A percentile compares a stretch with the other conserved stretches of the same genome.
Conservation (phyloP, 2,888 invertebrate species). For the Oligia latruncula region DNA sequence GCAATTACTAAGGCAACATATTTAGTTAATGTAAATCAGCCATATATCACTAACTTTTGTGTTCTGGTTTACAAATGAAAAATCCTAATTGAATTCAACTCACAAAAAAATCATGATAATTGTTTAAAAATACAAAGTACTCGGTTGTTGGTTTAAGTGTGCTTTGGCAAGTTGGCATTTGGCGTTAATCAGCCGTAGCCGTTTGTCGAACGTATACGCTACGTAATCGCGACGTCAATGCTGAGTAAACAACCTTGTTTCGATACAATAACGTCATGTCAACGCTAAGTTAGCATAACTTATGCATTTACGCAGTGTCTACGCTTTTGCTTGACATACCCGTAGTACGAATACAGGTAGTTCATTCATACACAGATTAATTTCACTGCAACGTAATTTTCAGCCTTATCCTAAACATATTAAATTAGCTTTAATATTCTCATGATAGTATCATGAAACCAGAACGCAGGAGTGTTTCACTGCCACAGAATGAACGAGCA, state of each 20-base stretch:
- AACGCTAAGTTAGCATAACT: not conserved
- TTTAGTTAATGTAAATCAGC: slow-evolving; percentile 10
- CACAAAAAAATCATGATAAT: too few relatives aligned
- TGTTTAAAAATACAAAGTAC: not conserved
- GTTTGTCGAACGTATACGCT: not conserved
- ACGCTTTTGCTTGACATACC: not conserved
- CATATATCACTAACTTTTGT: slow-evolving; percentile 39
- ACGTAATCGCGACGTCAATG: not conserved
- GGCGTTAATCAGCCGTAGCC: not conserved
- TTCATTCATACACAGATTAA: not conserved
- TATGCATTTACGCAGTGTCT: not conserved
- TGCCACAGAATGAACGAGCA: slow-evolving; percentile 53
- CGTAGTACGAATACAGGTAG: not conserved
- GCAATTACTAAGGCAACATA: not conserved
- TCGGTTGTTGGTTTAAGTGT: not conserved
- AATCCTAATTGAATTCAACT: not conserved
- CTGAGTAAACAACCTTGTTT: not conserved
- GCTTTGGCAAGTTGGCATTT: not conserved
- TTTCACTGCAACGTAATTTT: not conserved
- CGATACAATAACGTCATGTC: not conserved
- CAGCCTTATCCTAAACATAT: not conserved
- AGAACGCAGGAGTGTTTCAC: slow-evolving; percentile 43
- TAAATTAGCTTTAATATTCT: not conserved
- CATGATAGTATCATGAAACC: slow-evolving; percentile 21
- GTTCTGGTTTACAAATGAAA: slow-evolving; percentile 30